Percentiles rank a stretch among this genome's conserved stretches.
Evolutionary conservation across 2,113 vertebrate species (phyloP).

Genomic region (Anguilla rostrata): DNA sequence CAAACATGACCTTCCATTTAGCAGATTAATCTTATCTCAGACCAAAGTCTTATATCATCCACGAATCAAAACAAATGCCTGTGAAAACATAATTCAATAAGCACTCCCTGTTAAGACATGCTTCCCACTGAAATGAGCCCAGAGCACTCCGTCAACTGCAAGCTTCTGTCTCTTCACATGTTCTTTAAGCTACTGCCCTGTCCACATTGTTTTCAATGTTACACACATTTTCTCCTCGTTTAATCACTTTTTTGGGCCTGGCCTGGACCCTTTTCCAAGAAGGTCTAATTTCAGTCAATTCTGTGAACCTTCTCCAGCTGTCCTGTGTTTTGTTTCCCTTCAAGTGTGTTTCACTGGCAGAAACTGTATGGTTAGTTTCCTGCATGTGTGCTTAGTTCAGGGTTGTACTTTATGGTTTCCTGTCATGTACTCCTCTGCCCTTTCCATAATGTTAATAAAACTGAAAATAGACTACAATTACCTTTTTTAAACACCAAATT

Average conservation of each 20-base stretch:
- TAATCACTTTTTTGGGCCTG: background rate
- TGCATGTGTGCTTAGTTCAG: no score
- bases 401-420: no score
- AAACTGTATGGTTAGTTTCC: no score
- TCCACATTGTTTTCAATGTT: background rate
- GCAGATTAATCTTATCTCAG: slow-evolving; percentile 55
- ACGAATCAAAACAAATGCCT: slow-evolving; percentile 48
- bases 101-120: slow-evolving; percentile 34
- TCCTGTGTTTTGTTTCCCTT: background rate
- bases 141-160: background rate
- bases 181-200: background rate
- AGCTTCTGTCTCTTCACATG: background rate
- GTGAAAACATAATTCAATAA: slow-evolving; percentile 59
- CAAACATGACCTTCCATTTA: slow-evolving; percentile 60
- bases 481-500: no score
- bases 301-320: background rate
- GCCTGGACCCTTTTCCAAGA: background rate
- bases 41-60: slow-evolving; percentile 50
- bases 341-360: no score
- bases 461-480: no score
- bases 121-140: slow-evolving; percentile 54
- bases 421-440: no score
- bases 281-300: background rate
- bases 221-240: background rate
- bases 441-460: no score